Evolutionary conservation across 2,888 invertebrate species (phyloP), one percentile per base, ranked within the genome.

Genomic region (Lordiphosa andalusiaca): DNA sequence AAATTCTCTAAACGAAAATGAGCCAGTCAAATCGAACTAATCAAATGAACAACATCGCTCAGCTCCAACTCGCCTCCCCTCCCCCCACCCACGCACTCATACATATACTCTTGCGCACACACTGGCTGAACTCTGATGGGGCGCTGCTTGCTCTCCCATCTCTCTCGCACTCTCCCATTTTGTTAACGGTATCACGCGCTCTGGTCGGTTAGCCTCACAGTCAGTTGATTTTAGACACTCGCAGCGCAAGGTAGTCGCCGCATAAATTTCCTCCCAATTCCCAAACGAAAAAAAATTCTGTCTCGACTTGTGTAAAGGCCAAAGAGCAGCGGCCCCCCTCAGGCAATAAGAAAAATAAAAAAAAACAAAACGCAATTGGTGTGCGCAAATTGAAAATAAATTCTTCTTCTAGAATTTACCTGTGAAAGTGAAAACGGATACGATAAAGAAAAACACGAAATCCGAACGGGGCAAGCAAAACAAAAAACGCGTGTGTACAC

Each of bases 391-490:
- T 41, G 21, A 41, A 41, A 41, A n/a, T 55, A 36, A 55, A 49
- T 61, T 59, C 59, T 54, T 66, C 44, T 67, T 60, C 36, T 59
- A 81, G 84, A 70, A 73, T 73, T 67, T 81, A 81, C 70, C 67
- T 80, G 71, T 81, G 77, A 85, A 85, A 85, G 85, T 85, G 85
- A 85, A 85, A 81, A 81, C 83, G 68, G 50, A 63, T 49, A 50
- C 44, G 37, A 58, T 49, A 40, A 63, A 44, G 50, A 40, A 63
- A 58, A 50, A 60, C 60, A 42, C 13, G 16, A 46, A 47, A 35
- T 68, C 65, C 75, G 85, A 85, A 81, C 69, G 78, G 84, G 69
- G 62, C 64, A 81, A 81, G 77, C 80, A 81, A 81, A 81, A 81
- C 80, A 81, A 84, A 80, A 76, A 71, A 65, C 75, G 71, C 65